phyloP scores from a whole-genome alignment of 2,888 invertebrate species.

The Cataglyphis altisquamis region DNA sequence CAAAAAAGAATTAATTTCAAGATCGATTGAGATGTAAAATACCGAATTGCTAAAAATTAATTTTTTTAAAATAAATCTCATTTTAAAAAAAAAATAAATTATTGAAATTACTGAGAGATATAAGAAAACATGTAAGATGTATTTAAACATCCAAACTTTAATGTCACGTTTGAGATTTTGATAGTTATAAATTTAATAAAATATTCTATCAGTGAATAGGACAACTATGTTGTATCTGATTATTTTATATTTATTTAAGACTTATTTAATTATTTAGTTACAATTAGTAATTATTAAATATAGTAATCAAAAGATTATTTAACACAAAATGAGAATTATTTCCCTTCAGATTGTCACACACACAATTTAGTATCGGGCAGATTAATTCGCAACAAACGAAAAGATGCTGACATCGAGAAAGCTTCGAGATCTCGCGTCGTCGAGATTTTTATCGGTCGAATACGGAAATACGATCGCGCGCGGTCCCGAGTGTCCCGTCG shows the following conservation, averaged over 20 bases:
- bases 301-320: not conserved
- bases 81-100: not conserved
- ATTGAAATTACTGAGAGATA: not conserved
- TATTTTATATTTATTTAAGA: no score
- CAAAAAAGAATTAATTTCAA: slow-evolving; percentile 8
- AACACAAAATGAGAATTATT: not conserved
- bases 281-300: not conserved
- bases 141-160: slow-evolving; percentile 3
- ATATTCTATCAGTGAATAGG: no score
- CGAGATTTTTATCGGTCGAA: slow-evolving; percentile 11
- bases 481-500: not conserved
- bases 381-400: not conserved
- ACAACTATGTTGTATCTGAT: no score
- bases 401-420: not conserved
- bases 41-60: not conserved
- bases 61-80: not conserved
- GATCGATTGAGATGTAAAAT: not conserved
- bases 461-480: slow-evolving; percentile 18
- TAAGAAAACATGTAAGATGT: no score
- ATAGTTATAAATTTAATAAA: not conserved
- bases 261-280: not conserved
- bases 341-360: not conserved
- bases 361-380: not conserved
- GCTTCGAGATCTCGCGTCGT: not conserved
- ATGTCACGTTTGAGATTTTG: not conserved